phyloP scores from a whole-genome alignment of 2,888 invertebrate genomes.

The Ophioninae sp. region DNA sequence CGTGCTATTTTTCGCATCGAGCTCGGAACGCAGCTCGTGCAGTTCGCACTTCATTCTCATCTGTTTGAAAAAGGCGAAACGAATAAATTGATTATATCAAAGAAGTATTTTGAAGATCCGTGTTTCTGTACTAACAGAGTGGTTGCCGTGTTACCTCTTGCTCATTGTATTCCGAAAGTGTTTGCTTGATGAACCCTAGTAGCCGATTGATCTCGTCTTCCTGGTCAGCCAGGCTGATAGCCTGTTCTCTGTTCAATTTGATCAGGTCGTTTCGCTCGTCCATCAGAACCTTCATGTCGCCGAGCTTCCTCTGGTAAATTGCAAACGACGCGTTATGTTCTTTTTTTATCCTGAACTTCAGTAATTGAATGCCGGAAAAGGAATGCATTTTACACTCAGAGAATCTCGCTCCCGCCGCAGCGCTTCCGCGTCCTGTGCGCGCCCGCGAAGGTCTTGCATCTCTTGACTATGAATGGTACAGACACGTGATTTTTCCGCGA shows the following conservation, averaged over 20 bases:
- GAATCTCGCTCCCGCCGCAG: slow-evolving; percentile 68
- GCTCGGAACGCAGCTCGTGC: slow-evolving; percentile 63
- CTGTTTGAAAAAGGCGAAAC: slow-evolving; percentile 56
- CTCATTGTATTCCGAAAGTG: slow-evolving; percentile 61
- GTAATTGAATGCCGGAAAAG: neutral
- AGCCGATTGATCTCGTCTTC: slow-evolving; percentile 73
- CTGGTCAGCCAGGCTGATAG: slow-evolving; percentile 64
- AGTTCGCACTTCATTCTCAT: slow-evolving; percentile 64
- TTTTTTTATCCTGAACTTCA: neutral
- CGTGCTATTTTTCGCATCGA: slow-evolving; percentile 66
- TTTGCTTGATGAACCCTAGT: slow-evolving; percentile 66
- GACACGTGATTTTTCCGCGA: slow-evolving; percentile 65
- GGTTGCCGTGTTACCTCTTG: slow-evolving; percentile 65
- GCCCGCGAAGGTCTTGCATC: slow-evolving; percentile 66
- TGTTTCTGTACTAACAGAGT: neutral
- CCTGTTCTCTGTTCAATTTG: slow-evolving; percentile 65
- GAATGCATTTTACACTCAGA: slow-evolving; percentile 62
- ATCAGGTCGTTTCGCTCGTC: slow-evolving; percentile 67
- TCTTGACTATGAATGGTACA: slow-evolving; percentile 65
- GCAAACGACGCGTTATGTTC: neutral
- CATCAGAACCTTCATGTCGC: slow-evolving; percentile 55
- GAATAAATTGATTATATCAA: too few species aligned
- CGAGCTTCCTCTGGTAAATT: slow-evolving; percentile 50
- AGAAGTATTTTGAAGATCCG: too few species aligned
- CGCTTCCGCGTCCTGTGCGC: slow-evolving; percentile 61